Base-by-base conservation (phyloP, 2,113 vertebrate species). In the Corythaeola cristata region DNA sequence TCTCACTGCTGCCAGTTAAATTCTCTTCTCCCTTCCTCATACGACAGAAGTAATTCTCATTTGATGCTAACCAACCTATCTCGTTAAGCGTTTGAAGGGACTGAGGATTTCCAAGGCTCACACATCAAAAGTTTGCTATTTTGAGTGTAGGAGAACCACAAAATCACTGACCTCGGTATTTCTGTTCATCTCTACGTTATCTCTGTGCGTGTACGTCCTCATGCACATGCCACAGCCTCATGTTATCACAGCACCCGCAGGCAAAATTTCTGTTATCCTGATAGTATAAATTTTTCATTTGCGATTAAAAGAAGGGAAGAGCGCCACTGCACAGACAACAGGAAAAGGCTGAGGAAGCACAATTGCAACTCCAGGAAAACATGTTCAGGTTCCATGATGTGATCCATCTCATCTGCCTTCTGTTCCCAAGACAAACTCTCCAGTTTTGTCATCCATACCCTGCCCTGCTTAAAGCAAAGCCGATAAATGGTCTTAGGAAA, bases 321-420 rank as follows among this genome's bases (percentile, higher is more conserved):
- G 18, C 50, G 83, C 4, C 27, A 23, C n/a, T 55, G 41, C 8
- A 1, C 52, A 76, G 62, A 39, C 30, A 82, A 39, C 23, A n/a
- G 69, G 71, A 55, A 50, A 56, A 79, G 37, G 68, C 73, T 64
- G 69, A 71, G 53, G 82, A 80, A 76, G 55, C 56, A n/a, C 33
- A 80, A 14, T 1, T n/a, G 27, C 3, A 1, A 79, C 66, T 77
- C 84, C 35, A 71, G 73, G 32, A 72, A 69, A 92, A 58, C 35
- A 20, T 4, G 1, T 62, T 66, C 15, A 4, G 0, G 0, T 67
- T 89, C 80, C 3, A 4, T 45, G 45, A 28, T 0, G 2, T 39
- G 45, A 55, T 80, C 81, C 60, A 72, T 64, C 74, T 59, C 56
- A 41, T 78, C 47, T 1, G 3, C 60, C 37, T 93, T 37, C 55